Evolutionary conservation across 2,113 vertebrate species (phyloP), one percentile per base, ranked within the genome.

Genomic region (Trematocara zebra): DNA sequence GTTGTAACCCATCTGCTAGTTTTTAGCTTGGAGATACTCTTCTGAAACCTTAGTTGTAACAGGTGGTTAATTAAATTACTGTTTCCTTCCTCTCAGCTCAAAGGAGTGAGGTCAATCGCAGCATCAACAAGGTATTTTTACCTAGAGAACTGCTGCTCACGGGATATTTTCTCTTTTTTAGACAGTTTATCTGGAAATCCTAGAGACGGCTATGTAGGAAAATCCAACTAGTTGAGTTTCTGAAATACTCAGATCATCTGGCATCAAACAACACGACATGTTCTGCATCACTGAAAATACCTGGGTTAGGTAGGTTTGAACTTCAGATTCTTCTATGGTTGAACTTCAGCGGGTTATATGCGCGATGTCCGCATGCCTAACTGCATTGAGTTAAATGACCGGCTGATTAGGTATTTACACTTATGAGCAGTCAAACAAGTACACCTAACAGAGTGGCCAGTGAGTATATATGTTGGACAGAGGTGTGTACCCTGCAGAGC

Each of bases 331-430:
- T 31, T 59, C 56, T 23, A 2, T 20, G 61, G 37, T 69, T 23
- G 64, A 72, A 26, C 12, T 44, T 44, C 64, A 72, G 12, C 12
- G 3, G 20, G 12, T 5, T 20, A 14, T 14, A 23, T 14, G 11
- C 0, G 2, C n/a, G 8, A 72, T 10, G 37, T 6, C 8, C 1
- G 0, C 12, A 15, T 9, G 67, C 20, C 20, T 15, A 17, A 10
- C 0, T 44, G 3, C 37, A 26, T 1, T 72, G 12, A 44, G 37
- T 44, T 72, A 9, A 10, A 9, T 44, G 5, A 3, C 8, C 1
- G 2, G 20, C 12, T 72, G 37, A 37, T 67, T 37, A 67, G 61
- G 0, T 37, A 37, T 67, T 37, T 37, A 37, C 33, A 37, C 9
- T 67, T 3, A 12, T 12, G 33, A 67, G 59, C 33, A 67, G 10